Evolutionary conservation across 2,888 invertebrate genomes (phyloP).

Genomic region (Spodoptera exigua): DNA sequence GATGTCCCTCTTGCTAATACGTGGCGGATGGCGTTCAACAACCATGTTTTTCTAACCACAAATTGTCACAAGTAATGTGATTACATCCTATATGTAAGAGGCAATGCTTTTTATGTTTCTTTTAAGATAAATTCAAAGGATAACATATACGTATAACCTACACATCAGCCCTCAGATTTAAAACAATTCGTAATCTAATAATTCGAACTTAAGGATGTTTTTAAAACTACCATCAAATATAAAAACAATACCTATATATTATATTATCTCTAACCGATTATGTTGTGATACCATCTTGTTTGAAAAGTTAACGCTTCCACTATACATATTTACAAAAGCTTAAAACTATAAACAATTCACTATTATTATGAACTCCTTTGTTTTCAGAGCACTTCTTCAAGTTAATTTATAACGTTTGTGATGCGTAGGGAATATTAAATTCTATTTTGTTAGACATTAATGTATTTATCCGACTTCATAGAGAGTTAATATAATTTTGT

Average conservation of each 20-base stretch:
- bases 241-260: no score
- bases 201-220: no score
- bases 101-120: conserved; percentile 15
- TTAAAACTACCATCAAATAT: no score
- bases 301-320: conserved; percentile 28
- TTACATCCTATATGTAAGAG: conserved; percentile 23
- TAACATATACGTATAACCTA: no score
- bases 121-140: no score
- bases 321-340: conserved; percentile 39
- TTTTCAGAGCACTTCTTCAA: conserved; percentile 17
- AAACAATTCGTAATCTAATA: no score
- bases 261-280: not conserved
- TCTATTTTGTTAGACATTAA: conserved; percentile 17
- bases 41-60: conserved; percentile 53
- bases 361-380: conserved; percentile 40
- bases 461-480: not conserved
- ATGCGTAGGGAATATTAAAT: conserved; percentile 7
- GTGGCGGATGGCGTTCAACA: conserved; percentile 18
- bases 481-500: no score
- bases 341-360: conserved; percentile 45
- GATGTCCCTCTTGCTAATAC: conserved; percentile 53
- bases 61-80: conserved; percentile 37
- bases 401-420: conserved; percentile 27
- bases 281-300: conserved; percentile 33
- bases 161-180: no score